phyloP scores from a whole-genome alignment of 1,140 invertebrate species.

The Lucilia cuprina region DNA sequence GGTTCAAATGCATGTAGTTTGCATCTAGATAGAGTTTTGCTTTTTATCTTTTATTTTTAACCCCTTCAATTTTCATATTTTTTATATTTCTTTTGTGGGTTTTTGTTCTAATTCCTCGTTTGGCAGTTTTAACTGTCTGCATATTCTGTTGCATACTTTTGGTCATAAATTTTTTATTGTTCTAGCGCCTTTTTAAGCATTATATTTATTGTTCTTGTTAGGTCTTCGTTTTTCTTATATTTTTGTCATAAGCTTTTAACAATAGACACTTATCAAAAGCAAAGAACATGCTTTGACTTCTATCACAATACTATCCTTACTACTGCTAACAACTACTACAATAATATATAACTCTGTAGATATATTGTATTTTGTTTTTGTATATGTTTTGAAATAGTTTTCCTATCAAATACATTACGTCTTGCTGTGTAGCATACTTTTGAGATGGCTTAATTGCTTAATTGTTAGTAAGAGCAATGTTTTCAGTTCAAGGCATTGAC shows the following conservation, averaged over 20 bases:
- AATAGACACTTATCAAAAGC: slow-evolving; percentile 20
- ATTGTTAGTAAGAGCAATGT: slow-evolving; percentile 33
- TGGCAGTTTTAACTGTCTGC: background rate
- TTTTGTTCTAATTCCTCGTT: background rate
- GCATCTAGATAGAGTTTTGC: too few species aligned
- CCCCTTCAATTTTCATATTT: background rate
- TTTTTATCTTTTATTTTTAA: background rate
- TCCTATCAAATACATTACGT: background rate
- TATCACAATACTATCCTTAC: background rate
- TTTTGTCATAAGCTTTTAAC: slow-evolving; percentile 25
- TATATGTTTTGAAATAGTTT: background rate
- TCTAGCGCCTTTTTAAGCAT: slow-evolving; percentile 15
- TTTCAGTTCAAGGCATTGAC: slow-evolving; percentile 30
- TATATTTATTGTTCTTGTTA: slow-evolving; percentile 24
- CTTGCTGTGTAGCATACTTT: background rate
- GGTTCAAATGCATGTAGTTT: too few species aligned
- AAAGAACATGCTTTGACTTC: slow-evolving; percentile 13
- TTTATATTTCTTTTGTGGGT: background rate
- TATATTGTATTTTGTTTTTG: background rate
- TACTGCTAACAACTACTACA: background rate
- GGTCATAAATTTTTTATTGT: background rate
- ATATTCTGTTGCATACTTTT: slow-evolving; percentile 25
- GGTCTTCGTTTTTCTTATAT: slow-evolving; percentile 6
- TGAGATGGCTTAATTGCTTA: slow-evolving; percentile 24
- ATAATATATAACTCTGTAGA: background rate